Base-by-base conservation (phyloP, 2,797 vertebrate species). In the Danio choprae region DNA sequence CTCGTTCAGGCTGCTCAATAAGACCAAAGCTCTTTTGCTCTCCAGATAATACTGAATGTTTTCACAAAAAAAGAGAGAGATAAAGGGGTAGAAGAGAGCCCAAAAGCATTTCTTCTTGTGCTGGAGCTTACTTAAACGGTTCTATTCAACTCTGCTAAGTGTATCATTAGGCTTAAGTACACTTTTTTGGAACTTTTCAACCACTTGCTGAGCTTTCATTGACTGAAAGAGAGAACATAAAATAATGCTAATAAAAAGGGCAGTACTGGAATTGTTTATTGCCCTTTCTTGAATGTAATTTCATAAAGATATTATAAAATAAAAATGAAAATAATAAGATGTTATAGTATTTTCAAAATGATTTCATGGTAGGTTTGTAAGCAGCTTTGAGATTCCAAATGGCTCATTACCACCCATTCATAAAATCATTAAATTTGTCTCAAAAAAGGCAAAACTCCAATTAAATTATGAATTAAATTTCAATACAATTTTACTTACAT, bases 1-100 rank as follows among this genome's bases (percentile, higher is more conserved):
- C 73, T 77, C 70, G 16, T 70, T 82, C 68, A 70, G 63, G 64
- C 81, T 44, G 74, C 74, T 90, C 88, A 90, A 80, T 87, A 90
- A 92, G 90, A 91, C 81, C 82, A 93, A 93, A 89, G 89, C 90
- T 95, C 93, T 93, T 94, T 86, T 89, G 91, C 90, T 93, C 92
- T 87, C 91, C 91, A 93, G 94, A 97, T 95, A 94, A 95, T 93
- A 91, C 90, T 86, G 84, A 87, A 89, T 64, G 78, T 73, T 72
- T 93, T 90, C 90, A 93, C 89, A 93, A 91, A 92, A 29, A 29
- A 29, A 29, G 29, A 29, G 29, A 94, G 89, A 92, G 93, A 92
- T 90, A 94, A 90, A 92, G 87, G 86, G 87, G 22, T 12, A 80
- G 41, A 79, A 71, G 58, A 62, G 18, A 43, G 43, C 9, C 48